phyloP scores from a whole-genome alignment of 2,888 invertebrate genomes.

The Camptogramma bilineatum region DNA sequence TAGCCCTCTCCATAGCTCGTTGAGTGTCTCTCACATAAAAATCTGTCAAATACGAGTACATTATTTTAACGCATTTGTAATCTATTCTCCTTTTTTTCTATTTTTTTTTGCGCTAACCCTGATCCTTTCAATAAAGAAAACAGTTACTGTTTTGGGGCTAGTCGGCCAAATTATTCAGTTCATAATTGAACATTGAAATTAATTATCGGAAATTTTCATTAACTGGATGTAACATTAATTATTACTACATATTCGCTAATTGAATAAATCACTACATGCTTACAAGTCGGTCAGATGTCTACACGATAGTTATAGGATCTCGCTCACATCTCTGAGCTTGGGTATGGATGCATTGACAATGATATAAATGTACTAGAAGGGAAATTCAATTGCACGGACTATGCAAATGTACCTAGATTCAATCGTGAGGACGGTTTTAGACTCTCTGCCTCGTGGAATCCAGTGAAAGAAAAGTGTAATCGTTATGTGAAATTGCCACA shows the following conservation, averaged over 20 bases:
- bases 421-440: too few relatives aligned
- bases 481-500: too few relatives aligned
- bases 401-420: too few relatives aligned
- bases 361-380: neutral
- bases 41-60: too few relatives aligned
- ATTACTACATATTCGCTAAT: neutral
- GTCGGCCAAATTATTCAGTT: neutral
- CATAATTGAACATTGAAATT: neutral
- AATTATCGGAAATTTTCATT: neutral
- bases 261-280: neutral
- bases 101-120: too few relatives aligned
- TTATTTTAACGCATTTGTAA: too few relatives aligned
- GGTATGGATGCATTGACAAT: neutral
- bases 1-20: too few relatives aligned
- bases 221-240: neutral
- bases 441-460: too few relatives aligned
- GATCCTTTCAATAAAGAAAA: too few relatives aligned
- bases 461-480: too few relatives aligned
- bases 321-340: conserved; percentile 19
- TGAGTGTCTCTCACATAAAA: too few relatives aligned
- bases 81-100: too few relatives aligned
- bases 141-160: neutral
- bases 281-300: neutral
- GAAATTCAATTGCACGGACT: neutral
- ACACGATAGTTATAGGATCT: conserved; percentile 40